These are phyloP conservation scores for Tuta absoluta DNA, from an alignment of 2,888 invertebrate genomes.

Conservation along the genomic window DNA sequence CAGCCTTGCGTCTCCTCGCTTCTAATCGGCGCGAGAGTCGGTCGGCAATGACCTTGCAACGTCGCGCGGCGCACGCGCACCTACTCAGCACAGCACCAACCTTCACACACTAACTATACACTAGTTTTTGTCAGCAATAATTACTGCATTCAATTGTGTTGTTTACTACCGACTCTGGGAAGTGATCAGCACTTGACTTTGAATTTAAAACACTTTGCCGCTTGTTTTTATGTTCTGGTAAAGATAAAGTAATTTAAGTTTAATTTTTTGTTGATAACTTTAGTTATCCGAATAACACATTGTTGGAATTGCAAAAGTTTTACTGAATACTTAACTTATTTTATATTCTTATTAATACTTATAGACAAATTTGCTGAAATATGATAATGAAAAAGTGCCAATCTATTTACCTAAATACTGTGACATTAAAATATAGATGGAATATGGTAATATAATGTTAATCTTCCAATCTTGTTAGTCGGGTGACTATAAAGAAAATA, in stretches of 20 bases:
- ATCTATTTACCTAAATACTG: conserved; percentile 59
- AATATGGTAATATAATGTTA: conserved; percentile 34
- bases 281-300: not conserved
- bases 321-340: too few species aligned
- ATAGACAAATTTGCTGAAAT: conserved; percentile 29
- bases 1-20: conserved; percentile 18
- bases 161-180: not conserved
- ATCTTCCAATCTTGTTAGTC: conserved; percentile 31
- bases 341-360: not conserved
- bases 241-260: not conserved
- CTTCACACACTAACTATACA: conserved; percentile 22
- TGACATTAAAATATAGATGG: conserved; percentile 48
- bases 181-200: not conserved
- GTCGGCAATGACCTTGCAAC: conserved; percentile 23
- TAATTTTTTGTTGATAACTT: not conserved
- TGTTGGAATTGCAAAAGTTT: too few species aligned
- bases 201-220: not conserved
- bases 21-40: conserved; percentile 19
- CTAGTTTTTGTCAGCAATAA: conserved; percentile 25
- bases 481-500: conserved; percentile 52
- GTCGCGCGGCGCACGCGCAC: conserved; percentile 3
- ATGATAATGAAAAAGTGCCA: conserved; percentile 64
- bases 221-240: not conserved
- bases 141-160: conserved; percentile 4
- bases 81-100: conserved; percentile 8